Evolutionary conservation across 1,140 invertebrate species (phyloP).

Genomic region (Rhyacophila brunnea): DNA sequence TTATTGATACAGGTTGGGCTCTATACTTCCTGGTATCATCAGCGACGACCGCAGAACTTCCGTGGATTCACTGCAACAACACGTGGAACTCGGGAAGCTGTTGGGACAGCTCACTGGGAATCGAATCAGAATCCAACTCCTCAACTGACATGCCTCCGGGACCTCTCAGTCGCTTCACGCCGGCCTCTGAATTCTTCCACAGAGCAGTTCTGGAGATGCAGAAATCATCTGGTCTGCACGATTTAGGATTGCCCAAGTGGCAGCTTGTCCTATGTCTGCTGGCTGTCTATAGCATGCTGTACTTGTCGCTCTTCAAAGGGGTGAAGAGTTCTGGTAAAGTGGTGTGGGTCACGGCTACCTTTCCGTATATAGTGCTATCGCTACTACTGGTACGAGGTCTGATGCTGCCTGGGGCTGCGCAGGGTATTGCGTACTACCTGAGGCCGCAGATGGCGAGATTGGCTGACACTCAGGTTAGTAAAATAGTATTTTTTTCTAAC

Average conservation of each 20-base stretch:
- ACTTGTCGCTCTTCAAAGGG: constrained; percentile 80
- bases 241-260: constrained; percentile 73
- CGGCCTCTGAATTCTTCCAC: constrained; percentile 67
- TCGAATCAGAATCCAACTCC: constrained; percentile 28
- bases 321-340: constrained; percentile 86
- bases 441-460: constrained; percentile 75
- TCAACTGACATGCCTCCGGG: constrained; percentile 44
- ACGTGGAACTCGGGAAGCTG: constrained; percentile 79
- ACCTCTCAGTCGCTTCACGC: constrained; percentile 56
- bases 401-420: constrained; percentile 72
- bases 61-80: constrained; percentile 83
- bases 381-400: constrained; percentile 70
- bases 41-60: constrained; percentile 63
- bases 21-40: constrained; percentile 79
- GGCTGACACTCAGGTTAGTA: constrained; percentile 66
- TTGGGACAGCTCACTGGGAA: constrained; percentile 49
- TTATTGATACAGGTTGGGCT: constrained; percentile 65
- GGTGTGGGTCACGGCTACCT: constrained; percentile 78
- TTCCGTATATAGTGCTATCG: constrained; percentile 75
- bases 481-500: too few species aligned
- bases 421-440: constrained; percentile 83
- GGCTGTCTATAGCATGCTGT: constrained; percentile 73
- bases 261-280: constrained; percentile 68
- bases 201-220: constrained; percentile 74
- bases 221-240: constrained; percentile 66